phyloP scores from a whole-genome alignment of 2,888 invertebrate genomes.

The Dryadula phaetusa region DNA sequence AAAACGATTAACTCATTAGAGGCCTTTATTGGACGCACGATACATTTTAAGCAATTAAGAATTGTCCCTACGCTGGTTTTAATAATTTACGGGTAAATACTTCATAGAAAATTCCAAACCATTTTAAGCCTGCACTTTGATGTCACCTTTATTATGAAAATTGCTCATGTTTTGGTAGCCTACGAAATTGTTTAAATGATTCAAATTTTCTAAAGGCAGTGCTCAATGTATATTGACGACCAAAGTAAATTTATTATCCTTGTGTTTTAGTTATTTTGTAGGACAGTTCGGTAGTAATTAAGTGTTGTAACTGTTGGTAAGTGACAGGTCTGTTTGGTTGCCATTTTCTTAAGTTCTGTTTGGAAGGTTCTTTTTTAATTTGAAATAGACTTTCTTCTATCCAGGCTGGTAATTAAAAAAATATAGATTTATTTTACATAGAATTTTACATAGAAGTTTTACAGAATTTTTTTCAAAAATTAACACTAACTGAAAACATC shows the following conservation, averaged over 20 bases:
- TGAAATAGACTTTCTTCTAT: no score
- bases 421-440: no score
- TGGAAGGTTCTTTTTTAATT: no score
- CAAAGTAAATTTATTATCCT: background rate
- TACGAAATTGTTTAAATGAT: background rate
- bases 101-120: constrained; percentile 3
- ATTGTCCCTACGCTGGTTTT: background rate
- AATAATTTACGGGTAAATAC: constrained; percentile 9
- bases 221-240: background rate
- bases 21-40: background rate
- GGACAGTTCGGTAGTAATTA: no score
- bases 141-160: background rate
- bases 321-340: no score
- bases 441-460: no score
- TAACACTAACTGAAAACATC: background rate
- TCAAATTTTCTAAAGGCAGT: background rate
- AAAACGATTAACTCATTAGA: background rate
- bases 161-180: background rate
- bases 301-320: no score
- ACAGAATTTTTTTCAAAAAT: no score
- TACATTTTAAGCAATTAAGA: constrained; percentile 14
- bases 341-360: no score
- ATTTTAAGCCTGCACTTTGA: constrained; percentile 11
- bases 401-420: no score
- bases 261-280: no score